phyloP scores from a whole-genome alignment of 2,113 vertebrate genomes.

The Platichthys flesus region DNA sequence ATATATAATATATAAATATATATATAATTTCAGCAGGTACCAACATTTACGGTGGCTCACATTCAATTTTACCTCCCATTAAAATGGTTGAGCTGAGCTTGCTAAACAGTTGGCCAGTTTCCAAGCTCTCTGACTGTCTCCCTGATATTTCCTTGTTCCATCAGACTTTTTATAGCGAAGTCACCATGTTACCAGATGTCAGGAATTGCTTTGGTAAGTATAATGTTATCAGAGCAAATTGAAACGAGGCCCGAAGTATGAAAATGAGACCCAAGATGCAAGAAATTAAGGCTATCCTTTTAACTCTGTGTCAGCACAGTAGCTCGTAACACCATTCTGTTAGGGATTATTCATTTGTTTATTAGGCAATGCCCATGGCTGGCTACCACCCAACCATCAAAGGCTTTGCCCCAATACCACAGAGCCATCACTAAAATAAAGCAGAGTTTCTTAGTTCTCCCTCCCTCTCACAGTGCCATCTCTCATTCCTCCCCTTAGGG shows the following conservation, averaged over 20 bases:
- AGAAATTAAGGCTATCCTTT: slow-evolving; percentile 10
- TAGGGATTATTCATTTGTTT: slow-evolving; percentile 63
- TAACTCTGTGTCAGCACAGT: slow-evolving; percentile 17
- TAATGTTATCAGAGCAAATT: neutral
- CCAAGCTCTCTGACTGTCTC: neutral
- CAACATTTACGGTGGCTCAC: no score
- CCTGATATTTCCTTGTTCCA: neutral
- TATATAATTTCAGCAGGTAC: no score
- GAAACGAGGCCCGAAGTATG: slow-evolving; percentile 9
- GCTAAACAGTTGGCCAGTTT: neutral
- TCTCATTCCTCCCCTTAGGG: slow-evolving; percentile 75
- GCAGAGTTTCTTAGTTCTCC: slow-evolving; percentile 67
- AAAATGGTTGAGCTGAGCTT: neutral
- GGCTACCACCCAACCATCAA: slow-evolving; percentile 70
- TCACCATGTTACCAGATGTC: neutral
- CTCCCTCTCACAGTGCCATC: slow-evolving; percentile 64
- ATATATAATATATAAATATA: no score
- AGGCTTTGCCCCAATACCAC: slow-evolving; percentile 67
- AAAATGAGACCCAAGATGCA: slow-evolving; percentile 13
- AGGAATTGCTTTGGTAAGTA: slow-evolving; percentile 1
- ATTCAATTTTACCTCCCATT: neutral
- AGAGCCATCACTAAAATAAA: slow-evolving; percentile 73
- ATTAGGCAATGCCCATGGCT: slow-evolving; percentile 61
- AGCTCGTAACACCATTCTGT: slow-evolving; percentile 39
- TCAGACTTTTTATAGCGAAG: neutral